Conservation (phyloP, 1,140 invertebrate genomes). For the Bathynomus jamesi region DNA sequence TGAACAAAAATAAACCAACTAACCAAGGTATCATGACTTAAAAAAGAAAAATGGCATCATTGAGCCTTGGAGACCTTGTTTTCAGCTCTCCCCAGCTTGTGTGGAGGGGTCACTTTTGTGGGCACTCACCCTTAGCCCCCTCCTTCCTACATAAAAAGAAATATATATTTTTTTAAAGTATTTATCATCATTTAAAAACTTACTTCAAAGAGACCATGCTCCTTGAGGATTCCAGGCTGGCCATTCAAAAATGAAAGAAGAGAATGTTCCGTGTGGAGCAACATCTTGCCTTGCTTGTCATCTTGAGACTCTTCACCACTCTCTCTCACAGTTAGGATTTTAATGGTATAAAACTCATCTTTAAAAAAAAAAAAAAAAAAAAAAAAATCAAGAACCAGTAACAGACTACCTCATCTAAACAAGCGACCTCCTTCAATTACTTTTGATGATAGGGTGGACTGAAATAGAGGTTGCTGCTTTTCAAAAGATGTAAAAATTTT, state of each 20-base stretch:
- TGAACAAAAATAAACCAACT: too few species aligned
- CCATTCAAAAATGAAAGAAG: constrained; percentile 61
- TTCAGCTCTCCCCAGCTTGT: too few species aligned
- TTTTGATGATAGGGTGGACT: neutral
- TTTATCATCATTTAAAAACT: too few species aligned
- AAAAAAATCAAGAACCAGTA: neutral
- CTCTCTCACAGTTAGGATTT: constrained; percentile 54
- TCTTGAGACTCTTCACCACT: constrained; percentile 61
- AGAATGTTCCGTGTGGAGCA: constrained; percentile 71
- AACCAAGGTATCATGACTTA: too few species aligned
- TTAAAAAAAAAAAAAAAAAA: constrained; percentile 10
- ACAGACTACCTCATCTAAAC: neutral
- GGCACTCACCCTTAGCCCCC: too few species aligned
- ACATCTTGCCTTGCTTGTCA: constrained; percentile 71
- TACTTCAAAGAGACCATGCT: constrained; percentile 72
- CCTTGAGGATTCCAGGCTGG: constrained; percentile 66
- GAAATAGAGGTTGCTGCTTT: too few species aligned
- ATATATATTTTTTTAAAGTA: too few species aligned
- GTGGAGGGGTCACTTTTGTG: too few species aligned
- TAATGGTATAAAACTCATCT: constrained; percentile 62
- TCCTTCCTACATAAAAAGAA: too few species aligned
- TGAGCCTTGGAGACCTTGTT: too few species aligned
- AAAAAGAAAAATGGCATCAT: too few species aligned
- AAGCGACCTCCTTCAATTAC: neutral
- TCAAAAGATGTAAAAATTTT: too few species aligned